Evolutionary conservation across 2,113 vertebrate species (phyloP), one percentile per base, ranked within the genome.

Genomic region (Centropristis striata): DNA sequence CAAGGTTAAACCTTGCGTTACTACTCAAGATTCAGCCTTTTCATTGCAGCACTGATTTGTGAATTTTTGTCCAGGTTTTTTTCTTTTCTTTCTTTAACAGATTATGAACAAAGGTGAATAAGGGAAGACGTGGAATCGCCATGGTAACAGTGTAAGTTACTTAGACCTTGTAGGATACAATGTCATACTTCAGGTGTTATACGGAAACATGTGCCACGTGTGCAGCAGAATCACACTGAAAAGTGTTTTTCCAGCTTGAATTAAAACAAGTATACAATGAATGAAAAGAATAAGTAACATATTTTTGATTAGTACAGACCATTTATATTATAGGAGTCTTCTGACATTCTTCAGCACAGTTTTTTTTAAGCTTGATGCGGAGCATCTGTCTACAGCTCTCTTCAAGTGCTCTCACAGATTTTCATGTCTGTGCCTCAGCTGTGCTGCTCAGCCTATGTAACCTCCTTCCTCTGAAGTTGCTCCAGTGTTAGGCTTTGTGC

Each of bases 71-170:
- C 53, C 37, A 53, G 2, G 36, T 1, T 36, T 78, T 67, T 53
- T 27, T 16, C 7, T 46, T 55, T 25, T 25, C 18, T 80, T 47
- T n/a, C n/a, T n/a, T n/a, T 53, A n/a, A 36, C 13, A 71, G 9
- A 32, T 21, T 68, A 42, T 68, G 42, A 68, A 68, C 50, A 68
- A 79, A 47, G 11, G 15, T 20, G 37, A 79, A 20, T 21, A 2
- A 28, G 1, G 13, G 5, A 71, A 49, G 13, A 8, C 28, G 54
- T 28, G 39, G 80, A 50, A 74, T 84, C 20, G 20, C 64, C 64
- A 81, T 77, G 71, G 73, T 64, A 60, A 58, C 44, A 2, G 21
- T 39, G 4, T 36, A n/a, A 16, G 27, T 47, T 47, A 69, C 16
- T 20, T 44, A 18, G 7, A 2, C n/a, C 20, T 20, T 37, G 20